phyloP scores from a whole-genome alignment of 2,888 invertebrate species.

The Cerastoderma edule region DNA sequence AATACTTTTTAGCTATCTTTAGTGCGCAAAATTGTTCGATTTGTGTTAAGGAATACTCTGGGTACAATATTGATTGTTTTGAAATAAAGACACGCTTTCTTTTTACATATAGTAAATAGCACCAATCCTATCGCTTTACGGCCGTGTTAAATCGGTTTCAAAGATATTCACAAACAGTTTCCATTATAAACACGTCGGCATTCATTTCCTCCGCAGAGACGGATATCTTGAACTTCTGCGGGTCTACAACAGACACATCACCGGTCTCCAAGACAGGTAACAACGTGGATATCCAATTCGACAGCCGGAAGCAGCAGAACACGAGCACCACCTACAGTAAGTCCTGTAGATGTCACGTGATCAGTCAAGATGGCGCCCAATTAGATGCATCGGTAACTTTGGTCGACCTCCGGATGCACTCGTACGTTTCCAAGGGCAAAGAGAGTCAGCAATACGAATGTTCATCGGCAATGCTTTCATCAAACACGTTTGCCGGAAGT shows the following conservation, averaged over 20 bases:
- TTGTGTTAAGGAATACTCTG: too few species aligned
- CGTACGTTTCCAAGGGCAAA: slow-evolving; percentile 14
- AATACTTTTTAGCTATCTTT: too few species aligned
- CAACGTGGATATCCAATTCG: background rate
- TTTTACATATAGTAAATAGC: too few species aligned
- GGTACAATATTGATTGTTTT: too few species aligned
- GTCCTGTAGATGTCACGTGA: slow-evolving; percentile 2
- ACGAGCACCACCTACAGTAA: background rate
- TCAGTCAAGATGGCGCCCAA: background rate
- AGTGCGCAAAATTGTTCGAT: too few species aligned
- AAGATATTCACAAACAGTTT: too few species aligned
- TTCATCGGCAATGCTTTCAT: background rate
- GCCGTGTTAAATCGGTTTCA: too few species aligned
- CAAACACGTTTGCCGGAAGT: background rate
- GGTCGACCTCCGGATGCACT: slow-evolving; percentile 10
- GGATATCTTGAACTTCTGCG: slow-evolving; percentile 6
- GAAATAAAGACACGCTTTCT: too few species aligned
- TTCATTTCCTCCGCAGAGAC: slow-evolving; percentile 4
- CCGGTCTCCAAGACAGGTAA: background rate
- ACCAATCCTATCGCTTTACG: too few species aligned
- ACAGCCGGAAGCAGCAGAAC: slow-evolving; percentile 11
- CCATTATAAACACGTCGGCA: too few species aligned
- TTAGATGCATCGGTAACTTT: background rate
- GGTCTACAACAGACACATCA: background rate
- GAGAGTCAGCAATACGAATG: slow-evolving; percentile 23